Conservation (phyloP, 2,113 vertebrate species). For the Tachysurus fulvidraco region DNA sequence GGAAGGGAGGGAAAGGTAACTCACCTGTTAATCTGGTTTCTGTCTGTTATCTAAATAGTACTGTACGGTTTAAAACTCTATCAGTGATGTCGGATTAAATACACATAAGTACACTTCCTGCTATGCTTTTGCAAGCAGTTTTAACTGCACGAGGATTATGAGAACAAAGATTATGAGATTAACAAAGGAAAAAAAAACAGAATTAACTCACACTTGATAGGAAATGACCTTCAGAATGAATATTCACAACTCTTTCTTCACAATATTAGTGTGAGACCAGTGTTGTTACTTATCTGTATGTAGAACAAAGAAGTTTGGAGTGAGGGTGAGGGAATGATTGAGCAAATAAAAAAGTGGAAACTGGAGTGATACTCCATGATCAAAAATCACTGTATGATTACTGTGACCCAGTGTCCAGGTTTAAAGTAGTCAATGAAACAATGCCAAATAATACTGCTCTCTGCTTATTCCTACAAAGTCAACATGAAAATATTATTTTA, state of each 20-base stretch:
- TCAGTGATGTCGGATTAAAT: constrained; percentile 6
- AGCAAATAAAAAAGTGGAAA: neutral
- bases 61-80: neutral
- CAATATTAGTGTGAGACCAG: neutral
- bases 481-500: neutral
- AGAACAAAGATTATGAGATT: neutral
- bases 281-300: neutral
- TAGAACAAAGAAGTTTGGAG: neutral
- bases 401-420: neutral
- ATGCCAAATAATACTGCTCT: neutral
- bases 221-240: constrained; percentile 3
- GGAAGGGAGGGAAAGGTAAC: neutral
- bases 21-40: neutral
- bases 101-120: constrained; percentile 28
- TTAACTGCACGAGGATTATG: constrained; percentile 14
- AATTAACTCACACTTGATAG: neutral
- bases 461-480: no score
- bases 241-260: neutral
- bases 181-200: neutral
- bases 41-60: neutral
- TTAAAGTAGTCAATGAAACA: neutral
- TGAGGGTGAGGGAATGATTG: neutral
- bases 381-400: neutral
- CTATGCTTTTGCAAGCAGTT: neutral
- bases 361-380: neutral